phyloP scores from a whole-genome alignment of 2,113 vertebrate genomes.

The Diphyllodes magnificus region DNA sequence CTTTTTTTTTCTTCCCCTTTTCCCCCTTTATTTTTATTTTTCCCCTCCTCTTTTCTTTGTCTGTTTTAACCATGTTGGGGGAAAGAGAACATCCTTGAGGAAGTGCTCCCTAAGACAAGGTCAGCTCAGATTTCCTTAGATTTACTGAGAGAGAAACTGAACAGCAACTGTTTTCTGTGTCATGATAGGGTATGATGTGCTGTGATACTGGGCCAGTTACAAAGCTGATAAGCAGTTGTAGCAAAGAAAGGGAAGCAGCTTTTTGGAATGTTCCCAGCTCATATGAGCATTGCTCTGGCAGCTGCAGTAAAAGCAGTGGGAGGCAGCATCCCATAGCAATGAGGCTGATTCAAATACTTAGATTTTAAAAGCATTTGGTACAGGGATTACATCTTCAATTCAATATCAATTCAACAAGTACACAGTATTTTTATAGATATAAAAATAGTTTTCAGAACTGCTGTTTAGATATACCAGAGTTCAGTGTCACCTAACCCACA shows the following conservation, averaged over 20 bases:
- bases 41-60: neutral
- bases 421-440: neutral
- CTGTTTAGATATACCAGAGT: neutral
- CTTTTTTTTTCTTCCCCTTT: accelerated
- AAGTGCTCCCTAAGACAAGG: neutral
- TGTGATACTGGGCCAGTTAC: neutral
- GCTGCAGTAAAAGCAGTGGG: constrained; percentile 33
- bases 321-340: constrained; percentile 41
- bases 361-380: neutral
- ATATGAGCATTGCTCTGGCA: neutral
- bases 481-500: neutral
- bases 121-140: neutral
- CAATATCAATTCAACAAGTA: neutral
- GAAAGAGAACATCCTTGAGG: neutral
- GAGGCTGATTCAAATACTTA: neutral
- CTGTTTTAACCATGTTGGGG: neutral
- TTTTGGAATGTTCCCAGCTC: constrained; percentile 39
- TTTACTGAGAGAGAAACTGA: neutral
- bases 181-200: neutral
- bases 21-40: too few species aligned
- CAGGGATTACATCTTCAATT: neutral
- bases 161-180: neutral
- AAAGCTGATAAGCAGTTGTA: neutral
- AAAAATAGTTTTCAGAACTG: neutral
- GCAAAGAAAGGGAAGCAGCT: constrained; percentile 1